These are phyloP conservation scores for Synanceia verrucosa DNA, from an alignment of 2,797 vertebrate genomes.

Conservation along the genomic window DNA sequence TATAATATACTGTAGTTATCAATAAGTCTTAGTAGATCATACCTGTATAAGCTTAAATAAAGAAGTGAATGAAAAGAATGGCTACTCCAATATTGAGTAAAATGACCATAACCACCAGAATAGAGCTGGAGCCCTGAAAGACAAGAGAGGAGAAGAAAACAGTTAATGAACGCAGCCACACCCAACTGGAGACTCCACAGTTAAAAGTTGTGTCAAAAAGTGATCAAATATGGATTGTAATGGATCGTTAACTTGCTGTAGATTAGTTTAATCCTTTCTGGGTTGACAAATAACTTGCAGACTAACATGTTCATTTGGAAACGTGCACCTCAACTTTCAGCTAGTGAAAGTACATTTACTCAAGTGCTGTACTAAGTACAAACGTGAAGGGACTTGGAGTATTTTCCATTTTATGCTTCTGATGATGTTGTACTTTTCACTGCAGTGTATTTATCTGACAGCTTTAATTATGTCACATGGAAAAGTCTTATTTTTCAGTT, in stretches of 20 bases:
- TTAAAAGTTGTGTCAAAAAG: not conserved
- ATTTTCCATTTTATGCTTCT: not conserved
- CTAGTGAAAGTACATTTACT: not conserved
- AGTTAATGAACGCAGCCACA: not conserved
- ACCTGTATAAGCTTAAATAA: constrained; percentile 91
- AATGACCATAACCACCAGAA: constrained; percentile 99
- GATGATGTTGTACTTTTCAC: not conserved
- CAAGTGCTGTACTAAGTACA: not conserved
- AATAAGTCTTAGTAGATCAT: constrained; percentile 75
- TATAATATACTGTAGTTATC: constrained; percentile 73
- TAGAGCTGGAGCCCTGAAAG: constrained; percentile 93
- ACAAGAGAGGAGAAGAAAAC: constrained; percentile 48
- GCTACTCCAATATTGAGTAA: constrained; percentile 99
- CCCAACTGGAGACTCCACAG: not conserved
- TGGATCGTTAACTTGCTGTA: not conserved
- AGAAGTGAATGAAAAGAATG: constrained; percentile 99
- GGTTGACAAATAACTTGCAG: not conserved
- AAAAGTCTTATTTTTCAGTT: too few relatives aligned
- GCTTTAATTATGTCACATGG: too few relatives aligned
- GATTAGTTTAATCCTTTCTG: not conserved
- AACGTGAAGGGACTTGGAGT: not conserved
- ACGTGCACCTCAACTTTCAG: not conserved
- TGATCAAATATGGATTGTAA: not conserved
- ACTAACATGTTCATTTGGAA: not conserved
- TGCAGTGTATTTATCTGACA: not conserved